Evolutionary conservation across 2,797 vertebrate genomes (phyloP).

Genomic region (Petrocephalus sullivani): DNA sequence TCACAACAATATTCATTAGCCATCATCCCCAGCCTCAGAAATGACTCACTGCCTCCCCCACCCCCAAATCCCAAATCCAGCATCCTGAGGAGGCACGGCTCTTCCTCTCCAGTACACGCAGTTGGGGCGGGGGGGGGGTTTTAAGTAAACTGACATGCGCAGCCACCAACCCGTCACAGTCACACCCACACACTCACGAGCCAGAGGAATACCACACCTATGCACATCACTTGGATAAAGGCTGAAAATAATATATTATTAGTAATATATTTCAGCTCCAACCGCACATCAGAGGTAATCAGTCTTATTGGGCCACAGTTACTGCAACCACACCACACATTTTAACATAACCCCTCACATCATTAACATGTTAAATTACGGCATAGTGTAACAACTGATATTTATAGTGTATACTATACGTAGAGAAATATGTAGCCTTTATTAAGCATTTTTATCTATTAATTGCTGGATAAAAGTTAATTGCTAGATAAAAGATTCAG

Average conservation of each 20-base stretch:
- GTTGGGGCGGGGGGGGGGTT: neutral
- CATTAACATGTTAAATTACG: neutral
- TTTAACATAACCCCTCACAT: neutral
- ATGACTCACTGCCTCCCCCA: neutral
- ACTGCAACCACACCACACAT: neutral
- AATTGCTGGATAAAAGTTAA: neutral
- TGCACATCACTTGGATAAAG: neutral
- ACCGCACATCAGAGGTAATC: neutral
- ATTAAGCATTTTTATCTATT: neutral
- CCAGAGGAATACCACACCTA: neutral
- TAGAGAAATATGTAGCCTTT: neutral
- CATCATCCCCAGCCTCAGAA: neutral
- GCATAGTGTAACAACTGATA: neutral
- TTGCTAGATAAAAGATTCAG: neutral
- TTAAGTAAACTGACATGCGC: constrained; percentile 34
- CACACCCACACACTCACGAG: neutral
- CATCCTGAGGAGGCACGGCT: neutral
- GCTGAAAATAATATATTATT: neutral
- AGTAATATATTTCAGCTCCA: neutral
- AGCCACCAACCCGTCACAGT: constrained; percentile 12
- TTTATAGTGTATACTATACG: neutral
- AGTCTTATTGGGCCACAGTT: neutral
- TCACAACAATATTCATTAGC: neutral
- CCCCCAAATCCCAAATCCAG: neutral
- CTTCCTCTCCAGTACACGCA: neutral